A percentile compares a stretch with the other conserved stretches of the same genome.
These are phyloP conservation scores for Desoria tigrina DNA, from an alignment of 2,888 invertebrate genomes.

Conservation along the genomic window DNA sequence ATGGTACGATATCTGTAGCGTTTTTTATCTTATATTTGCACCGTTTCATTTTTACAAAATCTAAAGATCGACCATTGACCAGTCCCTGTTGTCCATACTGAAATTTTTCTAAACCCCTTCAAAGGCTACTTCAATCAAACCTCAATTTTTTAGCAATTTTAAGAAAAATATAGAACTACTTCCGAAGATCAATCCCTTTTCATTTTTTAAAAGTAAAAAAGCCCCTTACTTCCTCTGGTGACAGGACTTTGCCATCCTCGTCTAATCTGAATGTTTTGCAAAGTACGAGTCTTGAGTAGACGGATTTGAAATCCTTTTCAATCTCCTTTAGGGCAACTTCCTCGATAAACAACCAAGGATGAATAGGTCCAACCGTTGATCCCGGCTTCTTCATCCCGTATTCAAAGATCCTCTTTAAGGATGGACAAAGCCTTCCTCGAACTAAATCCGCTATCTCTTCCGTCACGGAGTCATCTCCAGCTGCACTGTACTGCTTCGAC, in stretches of 20 bases:
- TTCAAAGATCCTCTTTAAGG: constrained; percentile 87
- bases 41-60: no score
- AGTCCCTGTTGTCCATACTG: no score
- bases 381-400: constrained; percentile 88
- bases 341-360: constrained; percentile 98
- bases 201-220: no score
- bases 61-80: no score
- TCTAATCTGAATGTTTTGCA: constrained; percentile 98
- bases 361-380: constrained; percentile 77
- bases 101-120: no score
- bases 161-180: no score
- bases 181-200: no score
- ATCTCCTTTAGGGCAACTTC: constrained; percentile 95
- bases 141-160: no score
- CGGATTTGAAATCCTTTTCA: constrained; percentile 96
- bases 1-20: no score
- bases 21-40: no score
- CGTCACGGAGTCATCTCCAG: constrained; percentile 95
- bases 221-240: constrained; percentile 83
- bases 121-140: no score
- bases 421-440: constrained; percentile 87
- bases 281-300: constrained; percentile 91
- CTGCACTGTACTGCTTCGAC: constrained; percentile 84
- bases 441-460: constrained; percentile 96
- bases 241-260: constrained; percentile 98